Evolutionary conservation across 2,888 invertebrate genomes (phyloP).

Genomic region (Blomia tropicalis): DNA sequence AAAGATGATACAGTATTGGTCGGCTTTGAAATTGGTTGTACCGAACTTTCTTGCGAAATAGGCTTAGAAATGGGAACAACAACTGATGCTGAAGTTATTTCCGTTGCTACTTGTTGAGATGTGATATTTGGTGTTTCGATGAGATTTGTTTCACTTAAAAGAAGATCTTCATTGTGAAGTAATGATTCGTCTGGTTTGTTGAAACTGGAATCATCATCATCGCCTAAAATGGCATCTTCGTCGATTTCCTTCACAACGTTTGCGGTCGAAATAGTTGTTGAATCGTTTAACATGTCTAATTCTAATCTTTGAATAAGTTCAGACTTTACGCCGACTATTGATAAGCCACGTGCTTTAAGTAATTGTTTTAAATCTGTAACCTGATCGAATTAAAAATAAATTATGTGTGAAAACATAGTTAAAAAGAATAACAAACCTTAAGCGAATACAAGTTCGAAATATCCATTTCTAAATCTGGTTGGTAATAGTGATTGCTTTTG

Average conservation of each 20-base stretch:
- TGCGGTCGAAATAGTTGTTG: background rate
- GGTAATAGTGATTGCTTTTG: background rate
- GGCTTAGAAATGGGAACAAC: background rate
- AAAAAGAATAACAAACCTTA: background rate
- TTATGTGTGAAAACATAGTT: background rate
- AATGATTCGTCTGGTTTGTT: background rate
- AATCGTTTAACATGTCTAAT: background rate
- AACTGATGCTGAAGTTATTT: background rate
- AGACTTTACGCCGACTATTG: conserved; percentile 13
- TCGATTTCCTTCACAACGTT: conserved; percentile 1
- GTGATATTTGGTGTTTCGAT: background rate
- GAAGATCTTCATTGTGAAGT: background rate
- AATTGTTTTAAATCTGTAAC: conserved; percentile 20
- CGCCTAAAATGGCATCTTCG: conserved; percentile 12
- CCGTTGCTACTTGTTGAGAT: background rate
- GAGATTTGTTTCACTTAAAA: background rate
- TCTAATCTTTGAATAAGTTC: conserved; percentile 13
- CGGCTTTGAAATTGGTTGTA: background rate
- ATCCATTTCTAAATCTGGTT: background rate
- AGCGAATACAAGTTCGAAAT: background rate
- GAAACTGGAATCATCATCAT: background rate
- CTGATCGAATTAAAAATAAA: background rate
- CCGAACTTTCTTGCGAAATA: background rate
- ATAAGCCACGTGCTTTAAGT: conserved; percentile 16
- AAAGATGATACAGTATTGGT: background rate